Conservation (phyloP, 2,888 invertebrate genomes). For the Caenorhabditis afra region DNA sequence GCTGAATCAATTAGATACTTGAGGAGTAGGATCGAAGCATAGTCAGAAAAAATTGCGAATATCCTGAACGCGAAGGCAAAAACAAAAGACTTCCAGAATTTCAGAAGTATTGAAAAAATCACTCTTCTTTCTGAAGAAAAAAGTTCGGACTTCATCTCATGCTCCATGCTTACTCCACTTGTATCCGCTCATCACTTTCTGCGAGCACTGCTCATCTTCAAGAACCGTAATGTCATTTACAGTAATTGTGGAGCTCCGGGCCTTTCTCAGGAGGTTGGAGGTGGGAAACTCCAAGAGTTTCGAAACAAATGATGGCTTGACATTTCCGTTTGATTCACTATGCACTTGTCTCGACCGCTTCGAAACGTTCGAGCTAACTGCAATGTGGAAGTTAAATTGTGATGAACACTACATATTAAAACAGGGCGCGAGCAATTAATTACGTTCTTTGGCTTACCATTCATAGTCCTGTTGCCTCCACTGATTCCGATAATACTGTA, state of each 20-base stretch:
- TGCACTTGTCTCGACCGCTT: too few relatives aligned
- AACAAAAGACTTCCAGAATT: conserved; percentile 58
- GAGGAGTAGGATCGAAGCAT: conserved; percentile 48
- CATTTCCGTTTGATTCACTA: conserved; percentile 14
- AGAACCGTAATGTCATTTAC: conserved; percentile 48
- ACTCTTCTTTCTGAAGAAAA: conserved; percentile 47
- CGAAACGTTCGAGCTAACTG: too few relatives aligned
- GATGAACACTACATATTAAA: too few relatives aligned
- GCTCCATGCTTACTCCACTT: conserved; percentile 43
- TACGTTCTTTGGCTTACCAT: background rate
- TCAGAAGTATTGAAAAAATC: conserved; percentile 45
- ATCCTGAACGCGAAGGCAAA: conserved; percentile 41
- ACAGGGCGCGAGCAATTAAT: too few relatives aligned
- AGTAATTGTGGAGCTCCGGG: conserved; percentile 31
- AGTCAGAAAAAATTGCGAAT: conserved; percentile 50
- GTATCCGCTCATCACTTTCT: conserved; percentile 47
- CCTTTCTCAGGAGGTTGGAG: conserved; percentile 35
- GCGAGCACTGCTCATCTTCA: conserved; percentile 32
- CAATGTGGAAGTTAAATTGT: too few relatives aligned
- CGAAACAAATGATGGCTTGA: conserved; percentile 22
- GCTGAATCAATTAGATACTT: conserved; percentile 56
- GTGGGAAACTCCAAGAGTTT: conserved; percentile 47
- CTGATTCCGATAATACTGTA: too few relatives aligned
- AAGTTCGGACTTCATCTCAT: background rate
- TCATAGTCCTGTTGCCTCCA: background rate